These are phyloP conservation scores for Mimas tiliae DNA, from an alignment of 2,888 invertebrate genomes.

Conservation along the genomic window DNA sequence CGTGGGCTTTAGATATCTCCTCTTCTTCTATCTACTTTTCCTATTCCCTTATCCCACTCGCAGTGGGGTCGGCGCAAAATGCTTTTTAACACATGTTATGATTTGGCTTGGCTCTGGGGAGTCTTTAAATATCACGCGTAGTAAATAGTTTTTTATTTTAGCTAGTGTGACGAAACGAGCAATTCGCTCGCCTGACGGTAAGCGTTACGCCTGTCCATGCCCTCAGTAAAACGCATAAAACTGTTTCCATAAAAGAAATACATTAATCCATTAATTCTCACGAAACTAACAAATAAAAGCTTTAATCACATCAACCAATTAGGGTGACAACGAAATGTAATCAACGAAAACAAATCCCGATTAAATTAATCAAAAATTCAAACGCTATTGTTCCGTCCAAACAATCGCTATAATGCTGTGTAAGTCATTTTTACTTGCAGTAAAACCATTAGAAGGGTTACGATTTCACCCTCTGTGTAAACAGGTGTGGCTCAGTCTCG, in stretches of 20 bases:
- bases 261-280: slow-evolving; percentile 28
- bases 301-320: slow-evolving; percentile 16
- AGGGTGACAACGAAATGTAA: slow-evolving; percentile 11
- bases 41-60: no score
- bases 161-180: no score
- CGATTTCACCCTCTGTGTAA: slow-evolving; percentile 44
- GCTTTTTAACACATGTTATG: no score
- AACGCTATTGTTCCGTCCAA: slow-evolving; percentile 37
- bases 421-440: slow-evolving; percentile 54
- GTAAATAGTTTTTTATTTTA: no score
- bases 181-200: no score
- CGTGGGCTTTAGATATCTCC: no score
- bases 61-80: no score
- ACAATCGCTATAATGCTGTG: slow-evolving; percentile 46
- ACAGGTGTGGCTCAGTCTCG: slow-evolving; percentile 43
- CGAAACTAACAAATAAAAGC: not conserved
- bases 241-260: not conserved
- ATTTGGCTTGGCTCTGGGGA: no score
- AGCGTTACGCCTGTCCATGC: no score
- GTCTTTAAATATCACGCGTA: no score
- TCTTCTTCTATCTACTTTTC: no score
- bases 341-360: slow-evolving; percentile 24
- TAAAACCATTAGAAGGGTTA: slow-evolving; percentile 65
- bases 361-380: slow-evolving; percentile 30
- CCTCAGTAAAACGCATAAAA: no score